phyloP scores from a whole-genome alignment of 2,113 vertebrate genomes.

The Struthidea cinerea region DNA sequence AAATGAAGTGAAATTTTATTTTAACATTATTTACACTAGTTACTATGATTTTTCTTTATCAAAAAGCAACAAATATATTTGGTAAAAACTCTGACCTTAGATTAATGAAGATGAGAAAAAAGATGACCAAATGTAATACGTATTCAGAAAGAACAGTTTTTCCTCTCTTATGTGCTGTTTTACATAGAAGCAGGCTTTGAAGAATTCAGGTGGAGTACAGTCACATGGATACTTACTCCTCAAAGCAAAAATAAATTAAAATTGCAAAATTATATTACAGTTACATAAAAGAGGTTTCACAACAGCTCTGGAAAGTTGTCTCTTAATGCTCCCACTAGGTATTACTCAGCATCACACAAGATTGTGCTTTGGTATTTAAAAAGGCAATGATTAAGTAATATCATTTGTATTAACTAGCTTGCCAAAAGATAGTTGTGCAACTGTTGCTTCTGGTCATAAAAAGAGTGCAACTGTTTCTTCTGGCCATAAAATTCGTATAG shows the following conservation, averaged over 20 bases:
- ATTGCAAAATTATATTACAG: not conserved
- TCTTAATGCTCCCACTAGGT: not conserved
- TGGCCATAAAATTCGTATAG: not conserved
- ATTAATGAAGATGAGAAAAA: not conserved
- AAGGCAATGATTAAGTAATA: not conserved
- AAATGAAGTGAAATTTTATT: not conserved
- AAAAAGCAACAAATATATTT: not conserved
- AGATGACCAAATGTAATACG: not conserved
- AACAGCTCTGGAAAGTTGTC: not conserved
- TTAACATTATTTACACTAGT: not conserved
- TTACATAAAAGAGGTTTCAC: not conserved
- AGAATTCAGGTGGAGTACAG: not conserved
- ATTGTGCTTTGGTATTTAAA: not conserved
- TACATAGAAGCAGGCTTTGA: not conserved
- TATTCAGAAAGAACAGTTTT: not conserved
- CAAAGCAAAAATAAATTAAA: conserved; percentile 15
- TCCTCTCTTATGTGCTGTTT: not conserved
- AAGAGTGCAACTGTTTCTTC: not conserved
- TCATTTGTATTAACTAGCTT: not conserved
- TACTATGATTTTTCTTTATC: not conserved
- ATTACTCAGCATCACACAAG: not conserved
- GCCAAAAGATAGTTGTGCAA: not conserved
- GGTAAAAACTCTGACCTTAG: not conserved
- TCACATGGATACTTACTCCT: not conserved
- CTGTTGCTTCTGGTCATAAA: not conserved